A percentile compares a stretch with the other conserved stretches of the same genome.
Evolutionary conservation across 2,888 invertebrate species (phyloP).

Genomic region (Ferrisia virgata): DNA sequence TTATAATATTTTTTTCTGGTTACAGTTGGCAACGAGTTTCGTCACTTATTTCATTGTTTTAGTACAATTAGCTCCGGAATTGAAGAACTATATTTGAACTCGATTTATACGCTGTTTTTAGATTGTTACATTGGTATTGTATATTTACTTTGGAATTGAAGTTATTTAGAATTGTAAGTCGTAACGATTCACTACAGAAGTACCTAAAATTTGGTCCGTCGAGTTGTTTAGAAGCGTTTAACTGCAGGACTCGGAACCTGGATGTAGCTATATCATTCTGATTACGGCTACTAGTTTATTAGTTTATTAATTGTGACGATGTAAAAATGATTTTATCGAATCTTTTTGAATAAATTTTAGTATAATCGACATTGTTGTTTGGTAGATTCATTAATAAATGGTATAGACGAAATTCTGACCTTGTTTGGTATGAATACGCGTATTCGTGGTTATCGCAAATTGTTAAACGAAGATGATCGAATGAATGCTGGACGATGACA

Average conservation of each 20-base stretch:
- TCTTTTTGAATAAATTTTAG: neutral
- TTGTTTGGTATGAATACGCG: neutral
- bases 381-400: neutral
- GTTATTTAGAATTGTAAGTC: too few species aligned
- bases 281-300: too few species aligned
- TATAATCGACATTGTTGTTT: neutral
- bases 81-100: neutral
- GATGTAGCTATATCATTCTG: too few species aligned
- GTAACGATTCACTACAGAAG: too few species aligned
- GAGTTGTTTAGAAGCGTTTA: too few species aligned
- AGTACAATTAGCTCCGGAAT: slow-evolving; percentile 1
- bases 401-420: neutral
- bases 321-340: neutral
- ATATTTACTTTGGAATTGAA: too few species aligned
- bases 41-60: slow-evolving; percentile 12
- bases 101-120: neutral
- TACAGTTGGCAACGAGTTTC: slow-evolving; percentile 5
- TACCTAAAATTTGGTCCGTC: too few species aligned
- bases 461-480: neutral
- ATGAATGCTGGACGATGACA: neutral
- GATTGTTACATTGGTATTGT: too few species aligned
- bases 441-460: neutral
- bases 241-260: too few species aligned
- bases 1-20: neutral
- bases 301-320: too few species aligned